Percentiles rank a stretch among this genome's conserved stretches.
Conservation (phyloP, 1,140 invertebrate genomes). For the Platyscapa corneri region DNA sequence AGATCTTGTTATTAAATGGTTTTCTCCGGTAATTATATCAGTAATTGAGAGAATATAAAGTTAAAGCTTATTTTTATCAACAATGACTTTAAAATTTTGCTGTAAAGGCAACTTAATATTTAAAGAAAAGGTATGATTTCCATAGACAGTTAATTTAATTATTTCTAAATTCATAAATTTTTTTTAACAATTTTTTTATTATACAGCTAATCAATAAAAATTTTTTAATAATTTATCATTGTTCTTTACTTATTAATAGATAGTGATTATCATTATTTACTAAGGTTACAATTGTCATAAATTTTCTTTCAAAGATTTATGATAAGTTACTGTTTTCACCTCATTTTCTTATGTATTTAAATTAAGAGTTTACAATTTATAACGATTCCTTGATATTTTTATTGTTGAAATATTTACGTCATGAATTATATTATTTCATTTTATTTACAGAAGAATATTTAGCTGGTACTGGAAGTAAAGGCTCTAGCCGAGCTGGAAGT, state of each 20-base stretch:
- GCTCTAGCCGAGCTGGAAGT: slow-evolving; percentile 73
- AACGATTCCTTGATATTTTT: too few relatives aligned
- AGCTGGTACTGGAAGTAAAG: slow-evolving; percentile 67
- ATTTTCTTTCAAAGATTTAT: neutral
- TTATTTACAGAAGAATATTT: slow-evolving; percentile 66
- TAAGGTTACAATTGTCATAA: neutral
- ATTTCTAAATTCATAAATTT: slow-evolving; percentile 18
- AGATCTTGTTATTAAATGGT: slow-evolving; percentile 20
- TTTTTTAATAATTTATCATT: neutral
- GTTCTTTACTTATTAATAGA: neutral
- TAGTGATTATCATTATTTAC: slow-evolving; percentile 34
- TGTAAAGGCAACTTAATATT: slow-evolving; percentile 47
- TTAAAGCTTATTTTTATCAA: slow-evolving; percentile 36
- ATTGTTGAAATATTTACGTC: too few relatives aligned
- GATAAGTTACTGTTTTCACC: slow-evolving; percentile 2
- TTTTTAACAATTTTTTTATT: slow-evolving; percentile 27
- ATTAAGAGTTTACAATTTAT: too few relatives aligned
- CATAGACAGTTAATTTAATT: slow-evolving; percentile 42
- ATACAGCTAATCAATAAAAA: slow-evolving; percentile 16
- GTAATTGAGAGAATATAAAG: slow-evolving; percentile 25
- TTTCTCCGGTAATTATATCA: slow-evolving; percentile 1
- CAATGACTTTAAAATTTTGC: slow-evolving; percentile 38
- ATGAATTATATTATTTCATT: slow-evolving; percentile 44
- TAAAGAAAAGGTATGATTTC: slow-evolving; percentile 61
- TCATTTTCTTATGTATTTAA: neutral